Evolutionary conservation across 2,888 invertebrate species (phyloP).

Genomic region (Selenia dentaria): DNA sequence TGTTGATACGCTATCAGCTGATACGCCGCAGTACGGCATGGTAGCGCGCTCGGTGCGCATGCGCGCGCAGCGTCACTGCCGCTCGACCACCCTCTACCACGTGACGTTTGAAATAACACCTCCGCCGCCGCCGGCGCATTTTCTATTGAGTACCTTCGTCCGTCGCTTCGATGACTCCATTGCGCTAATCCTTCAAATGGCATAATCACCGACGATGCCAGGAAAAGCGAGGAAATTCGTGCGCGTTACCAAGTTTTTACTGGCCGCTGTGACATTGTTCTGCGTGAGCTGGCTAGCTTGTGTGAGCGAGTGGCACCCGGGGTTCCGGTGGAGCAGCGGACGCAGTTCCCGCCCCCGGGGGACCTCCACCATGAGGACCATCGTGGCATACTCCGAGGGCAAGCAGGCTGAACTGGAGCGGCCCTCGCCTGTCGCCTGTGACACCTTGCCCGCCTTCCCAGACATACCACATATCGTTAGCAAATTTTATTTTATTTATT

Average conservation of each 20-base stretch:
- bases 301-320: constrained; percentile 70
- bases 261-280: constrained; percentile 70
- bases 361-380: constrained; percentile 79
- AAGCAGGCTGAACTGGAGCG: constrained; percentile 80
- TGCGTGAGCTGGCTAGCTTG: constrained; percentile 76
- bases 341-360: constrained; percentile 33
- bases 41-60: constrained; percentile 75
- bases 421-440: constrained; percentile 71
- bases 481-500: constrained; percentile 13
- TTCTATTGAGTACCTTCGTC: neutral
- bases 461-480: constrained; percentile 64
- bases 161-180: constrained; percentile 6
- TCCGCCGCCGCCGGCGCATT: constrained; percentile 43
- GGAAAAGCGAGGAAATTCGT: constrained; percentile 60
- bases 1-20: constrained; percentile 83
- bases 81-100: constrained; percentile 51
- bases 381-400: constrained; percentile 85
- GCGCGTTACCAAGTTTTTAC: constrained; percentile 64
- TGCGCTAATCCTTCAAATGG: constrained; percentile 27
- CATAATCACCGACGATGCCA: constrained; percentile 51
- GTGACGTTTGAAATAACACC: constrained; percentile 42
- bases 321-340: constrained; percentile 55
- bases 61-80: constrained; percentile 56
- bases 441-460: constrained; percentile 65
- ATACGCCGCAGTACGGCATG: constrained; percentile 77